A percentile compares a stretch with the other conserved stretches of the same genome.
These are phyloP conservation scores for Brachynemurus nebulosus DNA, from an alignment of 2,888 invertebrate genomes.

Conservation along the genomic window DNA sequence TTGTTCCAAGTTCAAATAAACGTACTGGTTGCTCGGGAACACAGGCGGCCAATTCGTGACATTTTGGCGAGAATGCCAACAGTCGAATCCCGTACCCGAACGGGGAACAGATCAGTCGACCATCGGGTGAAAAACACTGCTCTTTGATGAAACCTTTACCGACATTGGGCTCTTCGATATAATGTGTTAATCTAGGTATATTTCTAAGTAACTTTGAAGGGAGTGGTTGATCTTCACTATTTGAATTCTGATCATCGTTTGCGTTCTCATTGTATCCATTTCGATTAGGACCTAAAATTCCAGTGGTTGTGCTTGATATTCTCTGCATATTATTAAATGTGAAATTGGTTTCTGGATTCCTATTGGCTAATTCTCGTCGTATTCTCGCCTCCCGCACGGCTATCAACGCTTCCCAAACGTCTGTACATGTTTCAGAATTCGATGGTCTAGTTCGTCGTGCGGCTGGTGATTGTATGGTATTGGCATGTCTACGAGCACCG, in stretches of 20 bases:
- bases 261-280: constrained; percentile 16
- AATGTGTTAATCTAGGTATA: constrained; percentile 66
- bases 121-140: constrained; percentile 79
- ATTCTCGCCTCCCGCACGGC: constrained; percentile 47
- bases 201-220: constrained; percentile 45
- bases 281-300: constrained; percentile 7
- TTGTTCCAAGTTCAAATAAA: constrained; percentile 51
- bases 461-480: neutral
- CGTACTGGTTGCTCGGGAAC: constrained; percentile 36
- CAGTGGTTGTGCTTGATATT: constrained; percentile 6
- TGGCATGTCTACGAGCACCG: neutral
- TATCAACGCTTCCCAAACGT: constrained; percentile 54
- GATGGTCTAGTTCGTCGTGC: too few relatives aligned
- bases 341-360: constrained; percentile 23
- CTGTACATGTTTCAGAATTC: constrained; percentile 28
- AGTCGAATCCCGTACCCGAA: constrained; percentile 77
- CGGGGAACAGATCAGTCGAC: constrained; percentile 80
- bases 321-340: constrained; percentile 10
- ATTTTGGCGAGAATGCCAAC: constrained; percentile 60
- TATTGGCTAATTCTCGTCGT: constrained; percentile 39
- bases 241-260: constrained; percentile 3
- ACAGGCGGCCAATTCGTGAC: constrained; percentile 63
- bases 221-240: neutral
- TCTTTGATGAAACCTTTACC: constrained; percentile 90
- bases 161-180: constrained; percentile 71